Percentiles rank a stretch among this genome's conserved stretches.
Evolutionary conservation across 2,113 vertebrate genomes (phyloP).

Genomic region (Octodon degus): DNA sequence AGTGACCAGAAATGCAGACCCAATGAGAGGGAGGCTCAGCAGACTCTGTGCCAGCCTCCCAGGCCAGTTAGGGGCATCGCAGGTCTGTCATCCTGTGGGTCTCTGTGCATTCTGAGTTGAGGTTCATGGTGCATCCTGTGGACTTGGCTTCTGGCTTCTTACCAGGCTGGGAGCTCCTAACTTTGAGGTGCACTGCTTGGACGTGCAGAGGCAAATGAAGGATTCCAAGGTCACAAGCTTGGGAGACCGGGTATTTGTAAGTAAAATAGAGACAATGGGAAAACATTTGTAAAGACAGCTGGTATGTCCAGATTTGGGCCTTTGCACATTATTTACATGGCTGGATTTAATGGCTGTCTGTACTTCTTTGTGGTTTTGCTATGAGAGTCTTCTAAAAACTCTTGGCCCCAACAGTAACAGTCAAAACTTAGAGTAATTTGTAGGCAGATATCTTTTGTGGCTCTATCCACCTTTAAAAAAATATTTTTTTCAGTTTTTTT

Average conservation of each 20-base stretch:
- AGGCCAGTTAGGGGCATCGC: too few species aligned
- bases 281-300: not conserved
- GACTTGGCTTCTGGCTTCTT: not conserved
- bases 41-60: fast-evolving
- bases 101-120: too few species aligned
- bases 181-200: fast-evolving
- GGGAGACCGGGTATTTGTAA: not conserved
- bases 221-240: not conserved
- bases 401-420: too few species aligned
- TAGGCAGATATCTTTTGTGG: too few species aligned
- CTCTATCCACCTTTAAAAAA: not conserved
- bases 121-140: fast-evolving
- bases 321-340: fast-evolving
- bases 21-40: fast-evolving
- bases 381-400: not conserved
- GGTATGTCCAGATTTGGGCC: not conserved
- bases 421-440: fast-evolving
- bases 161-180: fast-evolving
- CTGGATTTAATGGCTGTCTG: not conserved
- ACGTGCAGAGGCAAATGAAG: not conserved
- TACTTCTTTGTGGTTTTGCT: fast-evolving
- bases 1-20: fast-evolving
- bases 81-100: fast-evolving
- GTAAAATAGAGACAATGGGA: not conserved
- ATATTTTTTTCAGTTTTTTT: not conserved